These are phyloP conservation scores for Sabatieria punctata DNA, from an alignment of 2,888 invertebrate genomes.

Conservation along the genomic window DNA sequence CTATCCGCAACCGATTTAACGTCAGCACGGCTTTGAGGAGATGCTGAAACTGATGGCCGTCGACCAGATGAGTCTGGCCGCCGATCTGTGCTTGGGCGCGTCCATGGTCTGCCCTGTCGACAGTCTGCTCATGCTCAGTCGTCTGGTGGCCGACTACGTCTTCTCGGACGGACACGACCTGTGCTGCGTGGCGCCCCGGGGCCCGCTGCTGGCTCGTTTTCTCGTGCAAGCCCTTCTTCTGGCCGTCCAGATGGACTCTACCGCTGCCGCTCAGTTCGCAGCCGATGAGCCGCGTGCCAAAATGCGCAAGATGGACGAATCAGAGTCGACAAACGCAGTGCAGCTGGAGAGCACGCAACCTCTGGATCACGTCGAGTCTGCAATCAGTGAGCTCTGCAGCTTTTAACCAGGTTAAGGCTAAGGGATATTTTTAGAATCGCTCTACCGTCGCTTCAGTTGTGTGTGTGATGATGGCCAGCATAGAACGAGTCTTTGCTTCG, in stretches of 20 bases:
- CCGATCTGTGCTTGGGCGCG: slow-evolving; percentile 15
- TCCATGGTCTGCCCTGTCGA: slow-evolving; percentile 12
- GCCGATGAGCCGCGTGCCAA: too few relatives aligned
- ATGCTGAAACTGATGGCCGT: slow-evolving; percentile 13
- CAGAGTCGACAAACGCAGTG: not conserved
- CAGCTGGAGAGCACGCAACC: not conserved
- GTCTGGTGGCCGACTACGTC: slow-evolving; percentile 8
- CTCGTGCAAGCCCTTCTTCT: slow-evolving; percentile 14
- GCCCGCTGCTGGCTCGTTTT: slow-evolving; percentile 13
- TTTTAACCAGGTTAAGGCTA: not conserved
- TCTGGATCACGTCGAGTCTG: not conserved
- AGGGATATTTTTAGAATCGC: not conserved
- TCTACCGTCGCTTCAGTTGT: not conserved
- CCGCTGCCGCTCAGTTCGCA: not conserved
- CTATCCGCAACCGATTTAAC: too few relatives aligned
- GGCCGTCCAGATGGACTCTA: not conserved
- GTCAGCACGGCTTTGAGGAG: too few relatives aligned
- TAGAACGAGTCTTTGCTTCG: slow-evolving; percentile 6
- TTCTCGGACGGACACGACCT: slow-evolving; percentile 5
- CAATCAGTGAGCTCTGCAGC: too few relatives aligned
- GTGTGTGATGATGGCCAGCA: slow-evolving; percentile 1
- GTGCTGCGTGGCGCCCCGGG: slow-evolving; percentile 11
- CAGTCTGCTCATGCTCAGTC: slow-evolving; percentile 10
- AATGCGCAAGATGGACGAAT: too few relatives aligned
- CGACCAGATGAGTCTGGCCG: slow-evolving; percentile 14